phyloP scores from a whole-genome alignment of 1,140 invertebrate species.

The Dysdera silvatica region DNA sequence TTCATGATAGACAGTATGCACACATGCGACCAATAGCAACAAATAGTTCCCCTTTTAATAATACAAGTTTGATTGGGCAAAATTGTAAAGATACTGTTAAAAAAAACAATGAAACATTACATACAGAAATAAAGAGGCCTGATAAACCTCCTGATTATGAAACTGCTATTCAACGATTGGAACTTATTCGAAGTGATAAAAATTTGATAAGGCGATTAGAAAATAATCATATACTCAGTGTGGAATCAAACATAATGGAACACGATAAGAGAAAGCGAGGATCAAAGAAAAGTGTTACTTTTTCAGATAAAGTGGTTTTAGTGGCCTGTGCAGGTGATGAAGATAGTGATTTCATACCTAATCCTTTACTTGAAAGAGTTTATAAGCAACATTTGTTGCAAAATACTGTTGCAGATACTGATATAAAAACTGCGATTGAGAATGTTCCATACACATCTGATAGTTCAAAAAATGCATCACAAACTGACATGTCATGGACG shows the following conservation, averaged over 20 bases:
- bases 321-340: slow-evolving; percentile 83
- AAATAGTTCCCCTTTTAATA: background rate
- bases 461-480: background rate
- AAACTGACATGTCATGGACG: slow-evolving; percentile 4
- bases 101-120: background rate
- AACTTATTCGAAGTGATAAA: slow-evolving; percentile 15
- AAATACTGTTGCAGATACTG: slow-evolving; percentile 42
- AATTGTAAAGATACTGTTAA: background rate
- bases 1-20: too few relatives aligned
- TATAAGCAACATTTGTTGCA: slow-evolving; percentile 58
- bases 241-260: slow-evolving; percentile 12
- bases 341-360: slow-evolving; percentile 75
- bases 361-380: slow-evolving; percentile 79
- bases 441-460: background rate
- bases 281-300: slow-evolving; percentile 82
- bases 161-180: slow-evolving; percentile 36
- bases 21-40: too few relatives aligned
- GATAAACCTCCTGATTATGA: slow-evolving; percentile 37
- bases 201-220: slow-evolving; percentile 9
- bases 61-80: background rate
- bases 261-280: slow-evolving; percentile 35
- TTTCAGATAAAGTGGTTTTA: slow-evolving; percentile 84
- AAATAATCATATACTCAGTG: slow-evolving; percentile 3
- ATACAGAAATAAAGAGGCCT: slow-evolving; percentile 21
- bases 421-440: background rate